Evolutionary conservation across 2,113 vertebrate genomes (phyloP).

Genomic region (Albula glossodonta): DNA sequence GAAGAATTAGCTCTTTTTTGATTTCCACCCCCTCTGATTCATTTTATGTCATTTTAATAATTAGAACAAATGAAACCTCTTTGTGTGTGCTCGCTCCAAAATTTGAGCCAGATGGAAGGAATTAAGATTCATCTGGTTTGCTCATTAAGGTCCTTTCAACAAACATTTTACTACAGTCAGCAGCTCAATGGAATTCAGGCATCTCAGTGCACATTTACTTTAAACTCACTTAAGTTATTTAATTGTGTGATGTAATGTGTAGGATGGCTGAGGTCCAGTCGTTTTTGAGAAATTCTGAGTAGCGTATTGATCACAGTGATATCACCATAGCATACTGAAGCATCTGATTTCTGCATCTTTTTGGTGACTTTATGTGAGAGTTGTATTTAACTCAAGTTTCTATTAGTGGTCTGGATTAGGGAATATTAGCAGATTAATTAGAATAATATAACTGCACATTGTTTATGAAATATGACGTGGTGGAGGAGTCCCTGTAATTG

Average conservation of each 20-base stretch:
- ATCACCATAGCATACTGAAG: too few species aligned
- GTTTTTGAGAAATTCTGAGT: neutral
- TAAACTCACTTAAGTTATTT: neutral
- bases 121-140: too few species aligned
- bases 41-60: too few species aligned
- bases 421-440: neutral
- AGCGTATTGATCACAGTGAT: neutral
- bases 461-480: neutral
- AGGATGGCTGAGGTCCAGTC: too few species aligned
- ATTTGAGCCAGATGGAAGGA: too few species aligned
- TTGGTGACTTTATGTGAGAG: neutral
- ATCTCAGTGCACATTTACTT: neutral
- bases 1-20: neutral
- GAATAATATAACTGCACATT: neutral
- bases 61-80: too few species aligned
- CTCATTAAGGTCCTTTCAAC: too few species aligned
- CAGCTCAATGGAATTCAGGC: neutral
- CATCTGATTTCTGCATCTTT: too few species aligned
- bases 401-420: neutral
- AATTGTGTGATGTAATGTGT: neutral
- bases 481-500: neutral
- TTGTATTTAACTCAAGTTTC: neutral
- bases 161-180: neutral
- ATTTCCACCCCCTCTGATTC: neutral
- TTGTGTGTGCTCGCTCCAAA: too few species aligned